Evolutionary conservation across 2,113 vertebrate genomes (phyloP).

Genomic region (Cinclus cinclus): DNA sequence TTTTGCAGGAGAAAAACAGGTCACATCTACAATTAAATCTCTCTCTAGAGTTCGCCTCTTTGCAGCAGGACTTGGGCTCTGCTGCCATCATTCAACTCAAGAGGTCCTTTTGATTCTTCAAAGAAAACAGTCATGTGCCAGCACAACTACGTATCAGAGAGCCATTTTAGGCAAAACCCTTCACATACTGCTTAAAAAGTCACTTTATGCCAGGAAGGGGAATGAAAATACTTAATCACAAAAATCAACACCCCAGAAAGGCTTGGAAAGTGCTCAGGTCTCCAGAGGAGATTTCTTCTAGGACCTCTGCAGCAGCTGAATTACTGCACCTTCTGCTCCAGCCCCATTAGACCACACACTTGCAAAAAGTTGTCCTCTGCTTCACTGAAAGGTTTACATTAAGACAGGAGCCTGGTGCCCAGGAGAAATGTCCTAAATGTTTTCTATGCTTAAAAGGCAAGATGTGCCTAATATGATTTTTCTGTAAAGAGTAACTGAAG

Average conservation of each 20-base stretch:
- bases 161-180: neutral
- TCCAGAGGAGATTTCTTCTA: neutral
- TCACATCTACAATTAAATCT: slow-evolving; percentile 4
- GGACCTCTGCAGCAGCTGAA: neutral
- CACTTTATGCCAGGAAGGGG: neutral
- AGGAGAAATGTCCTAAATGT: slow-evolving; percentile 51
- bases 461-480: slow-evolving; percentile 30
- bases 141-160: neutral
- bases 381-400: slow-evolving; percentile 40
- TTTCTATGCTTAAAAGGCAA: slow-evolving; percentile 38
- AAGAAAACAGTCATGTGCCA: neutral
- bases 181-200: neutral
- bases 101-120: neutral
- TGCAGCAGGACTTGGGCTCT: slow-evolving; percentile 8
- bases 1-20: slow-evolving; percentile 45
- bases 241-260: neutral
- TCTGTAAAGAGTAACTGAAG: slow-evolving; percentile 53
- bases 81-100: slow-evolving; percentile 11
- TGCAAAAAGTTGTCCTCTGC: neutral
- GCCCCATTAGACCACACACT: neutral
- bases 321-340: slow-evolving; percentile 11
- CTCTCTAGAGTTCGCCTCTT: neutral
- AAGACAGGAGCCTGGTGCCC: slow-evolving; percentile 26
- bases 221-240: slow-evolving; percentile 3
- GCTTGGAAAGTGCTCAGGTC: neutral